Conservation (phyloP, 2,888 invertebrate species). For the Psococerastis gibbosa region DNA sequence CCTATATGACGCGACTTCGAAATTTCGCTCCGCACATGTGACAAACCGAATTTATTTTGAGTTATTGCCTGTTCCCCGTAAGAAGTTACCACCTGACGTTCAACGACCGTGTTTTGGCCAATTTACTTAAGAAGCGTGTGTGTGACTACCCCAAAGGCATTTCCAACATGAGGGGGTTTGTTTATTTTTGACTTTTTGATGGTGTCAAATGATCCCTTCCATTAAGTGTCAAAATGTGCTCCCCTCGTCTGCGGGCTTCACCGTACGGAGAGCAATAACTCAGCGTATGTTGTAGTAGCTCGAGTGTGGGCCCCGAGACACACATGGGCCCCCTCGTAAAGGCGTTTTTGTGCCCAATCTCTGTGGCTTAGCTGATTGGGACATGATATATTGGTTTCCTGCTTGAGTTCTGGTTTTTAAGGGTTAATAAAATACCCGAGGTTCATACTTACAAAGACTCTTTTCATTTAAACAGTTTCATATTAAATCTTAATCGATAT, state of each 20-base stretch:
- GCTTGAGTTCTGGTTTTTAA: too few species aligned
- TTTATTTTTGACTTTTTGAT: conserved; percentile 11
- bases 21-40: conserved; percentile 8
- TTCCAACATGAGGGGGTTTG: neutral
- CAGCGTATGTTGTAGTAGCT: too few species aligned
- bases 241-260: neutral
- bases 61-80: neutral
- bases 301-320: too few species aligned
- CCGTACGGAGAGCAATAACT: neutral
- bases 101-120: neutral
- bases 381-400: neutral
- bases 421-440: too few species aligned
- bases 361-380: neutral
- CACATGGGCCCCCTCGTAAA: neutral
- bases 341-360: neutral
- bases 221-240: conserved; percentile 9
- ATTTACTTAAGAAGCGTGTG: neutral
- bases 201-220: conserved; percentile 10
- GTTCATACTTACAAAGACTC: too few species aligned
- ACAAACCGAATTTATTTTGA: conserved; percentile 6
- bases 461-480: too few species aligned
- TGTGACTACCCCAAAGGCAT: neutral
- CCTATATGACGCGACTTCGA: too few species aligned
- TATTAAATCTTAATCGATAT: too few species aligned
- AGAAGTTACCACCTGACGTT: neutral